phyloP scores from a whole-genome alignment of 2,888 invertebrate species.

The Macrosiphum euphorbiae region DNA sequence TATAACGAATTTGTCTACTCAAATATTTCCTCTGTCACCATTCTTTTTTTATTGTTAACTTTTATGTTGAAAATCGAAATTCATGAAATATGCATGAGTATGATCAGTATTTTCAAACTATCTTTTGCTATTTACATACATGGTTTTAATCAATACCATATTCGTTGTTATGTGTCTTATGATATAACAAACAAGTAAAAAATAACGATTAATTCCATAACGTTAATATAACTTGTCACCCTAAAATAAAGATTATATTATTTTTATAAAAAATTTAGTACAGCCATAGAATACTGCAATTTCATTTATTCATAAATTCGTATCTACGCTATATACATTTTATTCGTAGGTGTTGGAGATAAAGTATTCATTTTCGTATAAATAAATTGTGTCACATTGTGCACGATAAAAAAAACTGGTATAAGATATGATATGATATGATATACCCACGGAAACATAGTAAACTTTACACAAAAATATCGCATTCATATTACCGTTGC shows the following conservation, averaged over 20 bases:
- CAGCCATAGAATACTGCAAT: background rate
- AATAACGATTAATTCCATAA: background rate
- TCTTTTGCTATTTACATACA: background rate
- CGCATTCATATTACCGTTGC: background rate
- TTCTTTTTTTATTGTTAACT: background rate
- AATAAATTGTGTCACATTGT: background rate
- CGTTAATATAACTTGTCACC: background rate
- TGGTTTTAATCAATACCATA: slow-evolving; percentile 17
- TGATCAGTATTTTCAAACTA: background rate
- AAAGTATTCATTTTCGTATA: background rate
- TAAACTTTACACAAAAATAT: background rate
- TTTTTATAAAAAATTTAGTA: background rate
- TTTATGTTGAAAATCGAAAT: background rate
- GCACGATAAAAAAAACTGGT: background rate
- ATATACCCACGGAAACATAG: background rate
- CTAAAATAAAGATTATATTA: background rate
- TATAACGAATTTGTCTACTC: background rate
- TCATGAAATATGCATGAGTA: slow-evolving; percentile 46
- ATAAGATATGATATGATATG: background rate
- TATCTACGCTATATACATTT: background rate
- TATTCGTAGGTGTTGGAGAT: background rate
- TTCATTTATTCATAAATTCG: background rate
- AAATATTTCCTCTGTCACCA: background rate
- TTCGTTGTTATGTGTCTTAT: background rate
- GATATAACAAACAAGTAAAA: background rate